Base-by-base conservation (phyloP, 2,113 vertebrate genomes). In the Bufo bufo region DNA sequence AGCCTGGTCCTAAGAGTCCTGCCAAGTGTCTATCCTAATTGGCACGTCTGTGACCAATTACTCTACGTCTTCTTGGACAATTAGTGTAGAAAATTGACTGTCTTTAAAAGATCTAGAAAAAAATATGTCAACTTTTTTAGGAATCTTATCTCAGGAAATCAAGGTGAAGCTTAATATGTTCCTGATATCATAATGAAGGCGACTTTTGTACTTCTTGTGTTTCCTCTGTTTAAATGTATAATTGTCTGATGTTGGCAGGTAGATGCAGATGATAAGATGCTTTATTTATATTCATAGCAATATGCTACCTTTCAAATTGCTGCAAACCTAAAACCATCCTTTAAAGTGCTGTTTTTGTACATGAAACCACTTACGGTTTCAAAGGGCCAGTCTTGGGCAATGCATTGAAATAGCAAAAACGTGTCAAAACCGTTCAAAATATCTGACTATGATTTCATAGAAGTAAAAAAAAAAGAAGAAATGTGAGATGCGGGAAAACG, bases 401-500 rank as follows among this genome's bases (percentile, higher is more conserved):
- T 69, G 17, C 16, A 23, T 33, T 54, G 47, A 14, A 71, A 17
- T 23, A 1, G 52, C 7, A n/a, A 43, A 90, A 85, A 78, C 8
- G 0, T 16, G 85, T 80, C 77, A 69, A 71, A 80, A 11, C 23
- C 90, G 47, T 89, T 82, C 23, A 89, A 91, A 90, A 90, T 77
- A 90, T 91, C 89, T 90, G 89, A 88, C 86, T 75, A 85, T 87
- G 69, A 47, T 91, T 89, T 91, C 82, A 92, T 90, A 92, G 90
- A 74, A 89, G 91, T 90, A 89, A 85, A 65, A 71, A 69, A 71
- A 72, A 84, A 75, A 65, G 83, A 92, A 90, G 89, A 93, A 93
- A 92, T 95, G 93, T 93, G 90, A 95, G 93, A 92, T 89, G 91
- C 92, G 93, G 92, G 92, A 92, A 93, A 92, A 94, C 95, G 96